A percentile compares a stretch with the other conserved stretches of the same genome.
Evolutionary conservation across 2,113 vertebrate species (phyloP).

Genomic region (Catharus fuscescens): DNA sequence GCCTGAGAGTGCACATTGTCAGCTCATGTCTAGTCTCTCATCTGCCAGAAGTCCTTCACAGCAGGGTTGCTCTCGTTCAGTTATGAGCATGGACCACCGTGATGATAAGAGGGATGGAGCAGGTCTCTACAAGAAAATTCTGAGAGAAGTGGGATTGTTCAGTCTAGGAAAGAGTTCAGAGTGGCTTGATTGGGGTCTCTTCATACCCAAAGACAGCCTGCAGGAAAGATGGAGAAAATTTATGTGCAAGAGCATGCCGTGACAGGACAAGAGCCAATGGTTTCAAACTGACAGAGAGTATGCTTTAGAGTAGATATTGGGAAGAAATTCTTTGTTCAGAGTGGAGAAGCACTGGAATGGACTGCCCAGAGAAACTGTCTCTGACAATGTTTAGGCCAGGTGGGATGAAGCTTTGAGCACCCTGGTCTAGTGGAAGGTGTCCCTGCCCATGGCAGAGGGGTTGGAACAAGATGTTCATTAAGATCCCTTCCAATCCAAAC

Average conservation of each 20-base stretch:
- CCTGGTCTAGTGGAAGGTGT: background rate
- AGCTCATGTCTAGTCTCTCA: background rate
- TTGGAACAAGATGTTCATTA: background rate
- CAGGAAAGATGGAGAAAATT: background rate
- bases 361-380: background rate
- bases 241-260: background rate
- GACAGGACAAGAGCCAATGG: background rate
- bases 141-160: background rate
- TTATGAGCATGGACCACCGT: background rate
- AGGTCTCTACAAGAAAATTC: background rate
- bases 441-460: background rate
- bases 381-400: background rate
- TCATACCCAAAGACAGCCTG: fast-evolving
- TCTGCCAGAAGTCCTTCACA: background rate
- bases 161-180: background rate
- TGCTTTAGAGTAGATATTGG: background rate
- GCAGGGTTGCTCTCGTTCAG: fast-evolving
- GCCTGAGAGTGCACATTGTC: background rate
- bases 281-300: background rate
- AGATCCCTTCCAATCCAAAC: background rate
- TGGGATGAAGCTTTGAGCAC: background rate
- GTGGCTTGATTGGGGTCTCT: background rate
- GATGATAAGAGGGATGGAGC: background rate
- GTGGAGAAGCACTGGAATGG: background rate
- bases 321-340: background rate